Conservation (phyloP, 2,797 vertebrate species). For the Aldrovandia affinis region DNA sequence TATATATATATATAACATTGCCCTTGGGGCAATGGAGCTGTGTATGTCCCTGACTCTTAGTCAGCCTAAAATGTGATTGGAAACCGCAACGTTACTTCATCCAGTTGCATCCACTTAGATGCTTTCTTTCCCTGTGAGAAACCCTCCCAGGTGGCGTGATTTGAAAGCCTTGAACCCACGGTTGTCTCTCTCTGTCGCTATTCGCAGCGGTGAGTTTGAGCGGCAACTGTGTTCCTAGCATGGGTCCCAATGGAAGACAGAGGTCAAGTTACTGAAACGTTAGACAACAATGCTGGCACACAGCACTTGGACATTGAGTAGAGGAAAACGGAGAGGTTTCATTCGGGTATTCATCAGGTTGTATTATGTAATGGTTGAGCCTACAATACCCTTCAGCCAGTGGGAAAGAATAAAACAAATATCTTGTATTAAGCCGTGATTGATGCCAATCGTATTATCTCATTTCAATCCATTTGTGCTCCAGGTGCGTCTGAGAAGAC, state of each 20-base stretch:
- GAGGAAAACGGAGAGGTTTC: slow-evolving; percentile 2
- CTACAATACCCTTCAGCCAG: background rate
- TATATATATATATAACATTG: too few species aligned
- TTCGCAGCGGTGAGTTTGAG: background rate
- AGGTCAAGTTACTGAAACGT: slow-evolving; percentile 14
- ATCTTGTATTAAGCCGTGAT: slow-evolving; percentile 8
- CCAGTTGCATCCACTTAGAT: background rate
- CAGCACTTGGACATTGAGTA: background rate
- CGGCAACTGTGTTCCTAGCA: background rate
- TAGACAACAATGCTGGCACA: slow-evolving; percentile 16
- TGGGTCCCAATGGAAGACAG: background rate
- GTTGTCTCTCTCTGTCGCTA: background rate
- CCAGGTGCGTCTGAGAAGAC: background rate
- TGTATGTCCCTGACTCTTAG: too few species aligned
- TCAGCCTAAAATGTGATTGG: background rate
- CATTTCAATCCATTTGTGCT: background rate
- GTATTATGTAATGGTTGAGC: background rate
- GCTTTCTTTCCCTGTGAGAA: background rate
- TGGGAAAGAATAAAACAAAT: background rate
- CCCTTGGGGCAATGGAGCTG: background rate
- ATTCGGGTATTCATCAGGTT: background rate
- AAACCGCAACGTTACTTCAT: background rate
- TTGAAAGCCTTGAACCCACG: background rate
- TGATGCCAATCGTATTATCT: background rate
- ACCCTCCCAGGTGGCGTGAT: background rate